These are phyloP conservation scores for Brachyopa scutellaris DNA, from an alignment of 2,888 invertebrate genomes.

Conservation along the genomic window DNA sequence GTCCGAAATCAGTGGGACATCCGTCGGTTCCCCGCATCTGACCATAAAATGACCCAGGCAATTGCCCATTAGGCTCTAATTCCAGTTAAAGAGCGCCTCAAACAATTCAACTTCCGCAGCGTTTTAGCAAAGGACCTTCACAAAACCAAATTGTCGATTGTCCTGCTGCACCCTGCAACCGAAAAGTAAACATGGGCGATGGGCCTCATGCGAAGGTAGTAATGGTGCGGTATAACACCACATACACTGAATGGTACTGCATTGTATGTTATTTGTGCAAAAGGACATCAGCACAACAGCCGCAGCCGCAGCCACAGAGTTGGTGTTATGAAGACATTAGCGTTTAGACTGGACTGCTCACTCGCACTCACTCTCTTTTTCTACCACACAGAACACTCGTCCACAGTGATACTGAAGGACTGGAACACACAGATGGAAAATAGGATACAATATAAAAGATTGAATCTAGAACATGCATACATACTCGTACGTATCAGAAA, in stretches of 20 bases:
- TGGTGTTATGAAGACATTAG: constrained; percentile 53
- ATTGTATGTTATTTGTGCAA: constrained; percentile 32
- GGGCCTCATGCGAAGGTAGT: constrained; percentile 32
- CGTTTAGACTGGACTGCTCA: no score
- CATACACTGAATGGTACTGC: constrained; percentile 27
- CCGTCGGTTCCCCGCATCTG: constrained; percentile 58
- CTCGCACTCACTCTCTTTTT: no score
- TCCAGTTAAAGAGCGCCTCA: constrained; percentile 59
- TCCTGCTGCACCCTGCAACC: constrained; percentile 55
- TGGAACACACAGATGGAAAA: constrained; percentile 54
- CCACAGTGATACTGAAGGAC: neutral
- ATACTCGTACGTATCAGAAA: constrained; percentile 49
- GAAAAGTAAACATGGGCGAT: constrained; percentile 49
- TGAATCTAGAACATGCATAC: no score
- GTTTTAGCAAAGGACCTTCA: constrained; percentile 47
- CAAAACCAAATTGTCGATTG: constrained; percentile 47
- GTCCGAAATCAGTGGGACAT: constrained; percentile 53
- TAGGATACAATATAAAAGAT: constrained; percentile 42
- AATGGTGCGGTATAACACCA: constrained; percentile 10
- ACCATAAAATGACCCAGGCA: constrained; percentile 74
- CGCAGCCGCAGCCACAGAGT: constrained; percentile 39
- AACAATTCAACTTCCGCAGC: constrained; percentile 62
- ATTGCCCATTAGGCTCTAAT: constrained; percentile 72
- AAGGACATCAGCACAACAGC: constrained; percentile 45
- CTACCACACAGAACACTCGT: constrained; percentile 6